Evolutionary conservation across 1,140 invertebrate genomes (phyloP).

Genomic region (Mactra quadrangularis): DNA sequence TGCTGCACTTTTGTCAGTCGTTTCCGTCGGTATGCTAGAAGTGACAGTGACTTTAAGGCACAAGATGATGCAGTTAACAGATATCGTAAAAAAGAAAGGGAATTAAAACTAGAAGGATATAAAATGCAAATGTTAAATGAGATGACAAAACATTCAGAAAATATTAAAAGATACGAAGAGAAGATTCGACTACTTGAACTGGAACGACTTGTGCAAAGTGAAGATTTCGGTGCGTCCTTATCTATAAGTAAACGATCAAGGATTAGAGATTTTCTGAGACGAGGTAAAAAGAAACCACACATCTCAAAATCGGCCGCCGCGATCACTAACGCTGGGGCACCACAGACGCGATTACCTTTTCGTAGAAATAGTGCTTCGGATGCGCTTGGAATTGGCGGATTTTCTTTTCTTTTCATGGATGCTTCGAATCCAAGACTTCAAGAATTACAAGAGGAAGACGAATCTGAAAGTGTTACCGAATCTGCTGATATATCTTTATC

Average conservation of each 20-base stretch:
- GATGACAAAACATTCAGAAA: slow-evolving; percentile 27
- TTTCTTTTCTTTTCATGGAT: slow-evolving; percentile 48
- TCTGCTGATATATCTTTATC: too few species aligned
- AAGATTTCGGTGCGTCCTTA: background rate
- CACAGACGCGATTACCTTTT: background rate
- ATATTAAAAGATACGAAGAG: slow-evolving; percentile 33
- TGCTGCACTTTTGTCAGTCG: slow-evolving; percentile 28
- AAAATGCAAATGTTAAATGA: slow-evolving; percentile 34
- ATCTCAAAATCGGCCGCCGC: background rate
- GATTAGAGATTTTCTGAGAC: background rate
- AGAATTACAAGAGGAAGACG: too few species aligned
- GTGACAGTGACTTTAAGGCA: background rate
- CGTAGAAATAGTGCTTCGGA: background rate
- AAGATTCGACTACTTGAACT: slow-evolving; percentile 26
- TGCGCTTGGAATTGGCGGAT: slow-evolving; percentile 21
- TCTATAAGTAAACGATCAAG: background rate
- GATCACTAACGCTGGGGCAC: background rate
- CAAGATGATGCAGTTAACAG: slow-evolving; percentile 24
- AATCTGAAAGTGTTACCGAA: too few species aligned
- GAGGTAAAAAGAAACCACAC: background rate
- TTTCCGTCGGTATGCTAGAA: background rate
- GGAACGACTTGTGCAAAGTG: background rate
- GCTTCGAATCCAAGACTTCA: too few species aligned
- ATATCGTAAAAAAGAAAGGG: slow-evolving; percentile 29
- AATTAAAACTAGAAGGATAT: slow-evolving; percentile 42